Evolutionary conservation across 2,888 invertebrate species (phyloP).

Genomic region (Eupithecia inturbata): DNA sequence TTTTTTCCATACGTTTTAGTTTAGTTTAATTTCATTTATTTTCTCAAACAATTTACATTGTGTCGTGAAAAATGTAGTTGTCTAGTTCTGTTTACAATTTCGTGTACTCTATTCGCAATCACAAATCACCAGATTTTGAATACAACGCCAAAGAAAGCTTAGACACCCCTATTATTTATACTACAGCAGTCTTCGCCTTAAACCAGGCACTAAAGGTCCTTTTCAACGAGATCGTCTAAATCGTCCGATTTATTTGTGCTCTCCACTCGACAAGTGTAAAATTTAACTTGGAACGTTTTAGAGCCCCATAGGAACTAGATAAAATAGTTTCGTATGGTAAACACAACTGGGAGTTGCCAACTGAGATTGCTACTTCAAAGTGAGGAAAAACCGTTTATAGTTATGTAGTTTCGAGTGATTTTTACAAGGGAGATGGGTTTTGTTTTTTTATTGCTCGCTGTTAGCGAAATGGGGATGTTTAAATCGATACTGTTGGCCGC

Average conservation of each 20-base stretch:
- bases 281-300: constrained; percentile 66
- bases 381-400: constrained; percentile 37
- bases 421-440: constrained; percentile 29
- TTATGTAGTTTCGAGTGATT: constrained; percentile 31
- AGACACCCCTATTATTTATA: constrained; percentile 11
- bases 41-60: too few relatives aligned
- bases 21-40: too few relatives aligned
- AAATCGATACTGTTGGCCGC: background rate
- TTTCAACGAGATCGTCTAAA: constrained; percentile 57
- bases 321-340: constrained; percentile 56
- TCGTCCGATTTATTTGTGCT: constrained; percentile 68
- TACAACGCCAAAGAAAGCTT: background rate
- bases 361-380: constrained; percentile 42
- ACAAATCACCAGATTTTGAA: background rate
- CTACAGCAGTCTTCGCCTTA: constrained; percentile 22
- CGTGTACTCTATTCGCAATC: background rate
- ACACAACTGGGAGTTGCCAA: constrained; percentile 44
- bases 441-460: constrained; percentile 32
- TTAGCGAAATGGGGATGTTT: background rate
- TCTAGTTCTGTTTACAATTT: background rate
- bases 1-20: background rate
- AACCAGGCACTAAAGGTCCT: constrained; percentile 41
- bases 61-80: too few relatives aligned
- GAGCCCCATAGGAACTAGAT: constrained; percentile 60
- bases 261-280: constrained; percentile 60